A percentile compares a stretch with the other conserved stretches of the same genome.
These are phyloP conservation scores for Isotomurus palustris DNA, from an alignment of 2,888 invertebrate genomes.

Conservation along the genomic window DNA sequence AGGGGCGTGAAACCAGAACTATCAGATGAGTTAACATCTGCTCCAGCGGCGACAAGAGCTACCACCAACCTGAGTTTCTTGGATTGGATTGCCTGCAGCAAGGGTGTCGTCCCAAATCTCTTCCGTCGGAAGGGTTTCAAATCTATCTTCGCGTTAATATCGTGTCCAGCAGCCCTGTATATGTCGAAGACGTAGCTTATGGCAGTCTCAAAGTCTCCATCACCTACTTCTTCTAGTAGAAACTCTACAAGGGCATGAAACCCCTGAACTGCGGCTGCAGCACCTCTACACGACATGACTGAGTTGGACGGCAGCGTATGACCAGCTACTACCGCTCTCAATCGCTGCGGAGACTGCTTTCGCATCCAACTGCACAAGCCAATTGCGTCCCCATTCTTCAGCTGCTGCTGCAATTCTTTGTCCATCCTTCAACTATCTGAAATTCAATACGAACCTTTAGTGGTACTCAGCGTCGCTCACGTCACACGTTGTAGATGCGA, in stretches of 20 bases:
- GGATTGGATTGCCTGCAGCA: background rate
- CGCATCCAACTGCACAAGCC: background rate
- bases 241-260: too few relatives aligned
- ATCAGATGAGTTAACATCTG: constrained; percentile 2
- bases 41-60: background rate
- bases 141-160: background rate
- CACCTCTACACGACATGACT: background rate
- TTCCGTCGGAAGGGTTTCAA: background rate
- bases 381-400: too few relatives aligned
- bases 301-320: background rate
- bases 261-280: too few relatives aligned
- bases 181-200: too few relatives aligned
- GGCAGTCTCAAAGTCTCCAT: too few relatives aligned
- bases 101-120: background rate
- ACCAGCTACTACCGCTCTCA: too few relatives aligned
- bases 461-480: too few relatives aligned
- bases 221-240: too few relatives aligned
- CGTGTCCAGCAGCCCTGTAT: background rate
- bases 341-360: background rate
- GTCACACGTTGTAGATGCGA: too few relatives aligned
- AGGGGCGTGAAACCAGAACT: background rate
- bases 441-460: too few relatives aligned
- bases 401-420: too few relatives aligned
- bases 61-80: background rate
- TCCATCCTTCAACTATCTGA: too few relatives aligned